Evolutionary conservation across 1,140 invertebrate species (phyloP), one percentile per base, ranked within the genome.

Genomic region (Polypedilum pembai): DNA sequence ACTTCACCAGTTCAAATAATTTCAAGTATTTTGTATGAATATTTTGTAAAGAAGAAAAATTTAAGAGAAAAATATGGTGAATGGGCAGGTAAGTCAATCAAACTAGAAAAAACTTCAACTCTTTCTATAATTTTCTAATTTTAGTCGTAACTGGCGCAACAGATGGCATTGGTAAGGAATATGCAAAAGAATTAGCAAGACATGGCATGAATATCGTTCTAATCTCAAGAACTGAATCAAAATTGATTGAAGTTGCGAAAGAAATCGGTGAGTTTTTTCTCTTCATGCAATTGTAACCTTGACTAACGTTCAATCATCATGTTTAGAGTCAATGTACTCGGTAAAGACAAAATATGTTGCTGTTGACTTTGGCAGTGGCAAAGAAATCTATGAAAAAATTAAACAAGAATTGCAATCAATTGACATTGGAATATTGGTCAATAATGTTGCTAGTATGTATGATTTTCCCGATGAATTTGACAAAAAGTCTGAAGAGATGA

Each of bases 141-240:
- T 7, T 81, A 95, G 94, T 95, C 75, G 87, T 97, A 24, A 97
- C 94, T 18, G 95, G 94, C 12, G 90, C 91, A 41, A 96, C 94
- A 15, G 94, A 96, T 84, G 95, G 94, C 21, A 96, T 97, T 81
- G 95, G 94, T n/a, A 93, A 91, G 83, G 91, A 93, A 75, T 97
- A 96, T 83, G 93, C 94, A 24, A 83, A 87, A 77, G 92, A 96
- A 83, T 83, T 97, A 76, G 94, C 93, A 2, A 85, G 84, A 24
- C 87, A 88, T 78, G 91, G 91, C 0, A 82, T 96, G 73, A 95
- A 94, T 82, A 83, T 97, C 45, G 87, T 96, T 73, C 85, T 98
- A 24, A 91, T 98, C 74, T 95, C 94, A 79, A 85, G 93, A 79
- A 92, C 86, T 77, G 83, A 88, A 76, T 87, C 90, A n/a, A 94